Base-by-base conservation (phyloP, 2,797 vertebrate genomes). In the Synanceia verrucosa region DNA sequence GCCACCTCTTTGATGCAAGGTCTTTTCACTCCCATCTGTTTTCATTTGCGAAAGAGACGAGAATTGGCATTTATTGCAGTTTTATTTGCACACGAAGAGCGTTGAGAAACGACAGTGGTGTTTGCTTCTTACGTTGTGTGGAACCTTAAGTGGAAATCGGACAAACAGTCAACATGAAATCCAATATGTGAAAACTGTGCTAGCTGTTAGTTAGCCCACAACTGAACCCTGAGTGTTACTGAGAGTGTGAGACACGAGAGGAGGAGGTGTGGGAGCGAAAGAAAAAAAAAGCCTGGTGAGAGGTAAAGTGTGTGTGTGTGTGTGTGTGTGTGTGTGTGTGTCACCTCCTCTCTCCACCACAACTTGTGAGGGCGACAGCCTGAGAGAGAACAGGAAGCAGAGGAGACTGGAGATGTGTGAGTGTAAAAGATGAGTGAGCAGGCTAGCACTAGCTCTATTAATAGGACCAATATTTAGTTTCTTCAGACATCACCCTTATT, bases 361-460 rank as follows among this genome's bases (percentile, higher is more conserved):
- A 64, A 86, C 77, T 81, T 65, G 69, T 79, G 81, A 90, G 78
- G 81, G 86, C 39, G 84, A 86, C 87, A 90, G 86, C 74, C 87
- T 72, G 82, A 58, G 60, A 85, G 84, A 63, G 79, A 82, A 85
- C 86, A 89, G 87, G 88, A 91, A 91, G 81, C 78, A 81, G 76
- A 77, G 70, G 71, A 87, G 85, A 79, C 83, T 31, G 56, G 52
- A 48, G 48, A 76, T 48, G 81, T 87, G 84, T 82, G 61, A 65
- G 46, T 34, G 53, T 57, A 63, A 51, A 39, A 76, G 61, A 81
- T 67, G 53, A 75, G 78, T 78, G 67, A 65, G 73, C 59, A 79
- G 75, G 79, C 69, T 83, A 46, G 62, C 70, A 79, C 72, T 73
- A 44, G 48, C 72, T 64, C 69, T 78, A 84, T 81, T 75, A 77